phyloP scores from a whole-genome alignment of 2,888 invertebrate genomes.

The Chaitophorus viminalis region DNA sequence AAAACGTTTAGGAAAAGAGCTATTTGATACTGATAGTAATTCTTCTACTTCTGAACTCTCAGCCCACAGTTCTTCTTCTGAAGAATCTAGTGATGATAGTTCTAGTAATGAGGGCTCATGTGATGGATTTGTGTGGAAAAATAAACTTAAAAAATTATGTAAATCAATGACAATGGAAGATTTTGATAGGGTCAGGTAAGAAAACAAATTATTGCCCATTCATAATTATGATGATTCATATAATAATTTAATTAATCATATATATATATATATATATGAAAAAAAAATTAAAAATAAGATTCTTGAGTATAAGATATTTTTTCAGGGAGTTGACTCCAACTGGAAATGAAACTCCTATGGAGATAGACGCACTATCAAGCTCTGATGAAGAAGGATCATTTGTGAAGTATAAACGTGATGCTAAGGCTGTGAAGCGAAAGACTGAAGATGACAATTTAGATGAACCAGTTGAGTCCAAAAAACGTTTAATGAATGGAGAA shows the following conservation, averaged over 20 bases:
- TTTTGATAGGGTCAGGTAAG: constrained; percentile 58
- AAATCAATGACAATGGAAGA: constrained; percentile 58
- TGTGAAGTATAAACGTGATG: constrained; percentile 47
- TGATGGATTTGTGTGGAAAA: constrained; percentile 36
- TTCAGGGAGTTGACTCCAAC: constrained; percentile 66
- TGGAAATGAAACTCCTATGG: constrained; percentile 66
- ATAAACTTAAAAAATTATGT: constrained; percentile 54
- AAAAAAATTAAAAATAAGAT: not conserved
- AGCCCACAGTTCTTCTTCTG: constrained; percentile 39
- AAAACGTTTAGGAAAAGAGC: constrained; percentile 53
- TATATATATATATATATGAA: not conserved
- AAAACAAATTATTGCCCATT: not conserved
- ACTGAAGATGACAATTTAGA: constrained; percentile 21
- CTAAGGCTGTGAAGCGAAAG: constrained; percentile 41
- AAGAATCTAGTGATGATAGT: constrained; percentile 41
- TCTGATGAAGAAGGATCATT: constrained; percentile 60
- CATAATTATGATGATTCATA: not conserved
- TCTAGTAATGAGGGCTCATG: constrained; percentile 35
- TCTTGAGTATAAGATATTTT: constrained; percentile 30
- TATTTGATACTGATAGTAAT: constrained; percentile 56
- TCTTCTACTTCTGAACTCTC: constrained; percentile 51
- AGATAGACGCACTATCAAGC: constrained; percentile 40
- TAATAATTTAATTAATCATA: too few species aligned
- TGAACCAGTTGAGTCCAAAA: constrained; percentile 34
- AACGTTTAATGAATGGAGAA: constrained; percentile 51